A percentile compares a stretch with the other conserved stretches of the same genome.
Evolutionary conservation across 2,113 vertebrate genomes (phyloP).

Genomic region (Channa maculata): DNA sequence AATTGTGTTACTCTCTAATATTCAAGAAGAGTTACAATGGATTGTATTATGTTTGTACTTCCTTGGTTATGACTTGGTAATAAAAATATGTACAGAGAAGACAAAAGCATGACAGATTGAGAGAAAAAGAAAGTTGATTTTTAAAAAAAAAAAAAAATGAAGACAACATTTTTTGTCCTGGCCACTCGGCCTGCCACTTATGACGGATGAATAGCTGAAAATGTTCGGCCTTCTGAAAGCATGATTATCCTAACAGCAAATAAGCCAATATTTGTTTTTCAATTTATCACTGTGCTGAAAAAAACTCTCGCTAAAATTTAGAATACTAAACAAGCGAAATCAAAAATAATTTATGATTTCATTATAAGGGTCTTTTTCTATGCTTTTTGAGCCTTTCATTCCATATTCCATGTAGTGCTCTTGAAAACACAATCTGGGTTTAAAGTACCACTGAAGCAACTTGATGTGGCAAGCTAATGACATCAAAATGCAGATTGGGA

Average conservation of each 20-base stretch:
- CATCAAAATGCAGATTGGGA: conserved; percentile 81
- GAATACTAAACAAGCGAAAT: conserved; percentile 51
- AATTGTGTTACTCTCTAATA: neutral
- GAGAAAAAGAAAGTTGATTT: neutral
- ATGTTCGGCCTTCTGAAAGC: neutral
- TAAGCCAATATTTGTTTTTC: conserved; percentile 46
- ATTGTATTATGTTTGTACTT: neutral
- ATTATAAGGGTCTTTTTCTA: conserved; percentile 52
- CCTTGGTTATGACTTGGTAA: neutral
- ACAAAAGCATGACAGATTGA: neutral
- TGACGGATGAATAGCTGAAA: neutral
- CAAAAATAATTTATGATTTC: conserved; percentile 64
- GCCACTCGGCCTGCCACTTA: neutral
- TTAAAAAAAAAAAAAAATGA: neutral
- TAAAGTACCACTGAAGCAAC: conserved; percentile 70
- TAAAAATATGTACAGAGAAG: neutral
- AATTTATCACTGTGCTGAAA: conserved; percentile 25
- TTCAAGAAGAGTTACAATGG: too few species aligned
- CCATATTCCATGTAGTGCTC: conserved; percentile 72
- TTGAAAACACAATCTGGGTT: conserved; percentile 77
- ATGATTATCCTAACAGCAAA: conserved; percentile 14
- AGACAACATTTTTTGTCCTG: neutral
- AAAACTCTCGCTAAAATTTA: conserved; percentile 13
- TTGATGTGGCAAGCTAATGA: conserved; percentile 78
- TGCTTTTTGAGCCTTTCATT: conserved; percentile 66